Evolutionary conservation across 1,140 invertebrate species (phyloP), one percentile per base, ranked within the genome.

Genomic region (Polypedilum pembai): DNA sequence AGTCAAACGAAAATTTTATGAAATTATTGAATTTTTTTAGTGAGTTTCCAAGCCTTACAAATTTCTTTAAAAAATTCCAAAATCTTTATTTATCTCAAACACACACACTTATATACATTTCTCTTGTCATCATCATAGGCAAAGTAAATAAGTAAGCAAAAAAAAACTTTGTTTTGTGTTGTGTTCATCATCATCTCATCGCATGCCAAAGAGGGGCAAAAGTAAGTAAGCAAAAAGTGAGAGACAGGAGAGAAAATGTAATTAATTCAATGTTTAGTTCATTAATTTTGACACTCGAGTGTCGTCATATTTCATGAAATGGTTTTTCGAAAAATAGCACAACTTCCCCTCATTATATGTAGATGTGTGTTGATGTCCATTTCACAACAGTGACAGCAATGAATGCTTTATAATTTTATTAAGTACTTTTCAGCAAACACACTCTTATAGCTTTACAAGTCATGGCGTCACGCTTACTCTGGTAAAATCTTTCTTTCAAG

Each of bases 341-440:
- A 56, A n/a, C 45, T 56, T 56, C n/a, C 45, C 3, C n/a, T 15
- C 12, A n/a, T 56, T 56, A 33, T 3, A 33, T 33, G 5, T 33
- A 33, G 1, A n/a, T 56, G 12, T 56, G 45, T 56, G 45, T 56
- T 56, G 12, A 56, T 56, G n/a, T 56, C 15, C 10, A 56, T 56
- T 56, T n/a, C 24, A 33, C 24, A 33, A 56, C 45, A n/a, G 45
- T 56, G 45, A 56, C 45, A 56, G n/a, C 24, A n/a, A 56, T 56
- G 45, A 56, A 56, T 56, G 45, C 45, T 56, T 56, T n/a, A 56
- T 56, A 56, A 56, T 56, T 56, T 56, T 56, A 56, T 56, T 56
- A 56, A 56, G 45, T n/a, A 56, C 45, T 56, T n/a, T 12, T n/a
- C 24, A 33, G 24, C 24, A 33, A 33, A 33, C 24, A 33, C 24